Percentiles rank a stretch among this genome's conserved stretches.
Evolutionary conservation across 2,888 invertebrate species (phyloP).

Genomic region (Megalurothrips usitatus): DNA sequence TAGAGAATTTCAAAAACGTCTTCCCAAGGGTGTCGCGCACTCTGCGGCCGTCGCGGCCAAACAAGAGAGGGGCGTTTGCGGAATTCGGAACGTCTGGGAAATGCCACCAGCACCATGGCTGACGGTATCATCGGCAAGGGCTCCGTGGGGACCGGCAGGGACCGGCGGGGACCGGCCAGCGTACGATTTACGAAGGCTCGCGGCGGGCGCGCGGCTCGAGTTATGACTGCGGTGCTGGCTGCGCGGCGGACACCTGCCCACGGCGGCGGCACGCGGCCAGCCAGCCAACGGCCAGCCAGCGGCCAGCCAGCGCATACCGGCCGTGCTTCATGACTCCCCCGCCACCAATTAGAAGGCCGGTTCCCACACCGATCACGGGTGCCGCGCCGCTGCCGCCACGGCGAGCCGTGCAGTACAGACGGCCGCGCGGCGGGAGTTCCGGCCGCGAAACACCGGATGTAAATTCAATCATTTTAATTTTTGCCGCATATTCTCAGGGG

Average conservation of each 20-base stretch:
- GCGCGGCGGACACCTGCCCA: too few relatives aligned
- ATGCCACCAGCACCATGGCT: background rate
- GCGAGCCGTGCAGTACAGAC: too few relatives aligned
- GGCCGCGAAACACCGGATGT: background rate
- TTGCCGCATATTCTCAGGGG: too few relatives aligned
- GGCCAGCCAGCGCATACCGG: background rate
- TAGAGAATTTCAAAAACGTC: too few relatives aligned
- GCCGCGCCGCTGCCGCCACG: background rate
- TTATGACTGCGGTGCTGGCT: background rate
- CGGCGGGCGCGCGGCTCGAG: background rate
- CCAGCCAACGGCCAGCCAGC: too few relatives aligned
- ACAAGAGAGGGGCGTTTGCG: too few relatives aligned
- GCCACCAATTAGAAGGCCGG: background rate
- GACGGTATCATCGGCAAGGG: background rate
- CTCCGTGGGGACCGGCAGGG: background rate
- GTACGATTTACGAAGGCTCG: too few relatives aligned
- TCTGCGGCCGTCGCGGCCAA: too few relatives aligned
- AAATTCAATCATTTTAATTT: too few relatives aligned
- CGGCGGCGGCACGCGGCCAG: too few relatives aligned
- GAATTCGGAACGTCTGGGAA: too few relatives aligned
- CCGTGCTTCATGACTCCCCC: background rate
- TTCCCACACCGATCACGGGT: conserved; percentile 3
- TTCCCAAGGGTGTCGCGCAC: too few relatives aligned
- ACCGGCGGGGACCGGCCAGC: background rate
- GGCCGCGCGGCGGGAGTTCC: background rate